These are phyloP conservation scores for Schizopygopsis malacanthus DNA, from an alignment of 2,797 vertebrate species.

Conservation along the genomic window DNA sequence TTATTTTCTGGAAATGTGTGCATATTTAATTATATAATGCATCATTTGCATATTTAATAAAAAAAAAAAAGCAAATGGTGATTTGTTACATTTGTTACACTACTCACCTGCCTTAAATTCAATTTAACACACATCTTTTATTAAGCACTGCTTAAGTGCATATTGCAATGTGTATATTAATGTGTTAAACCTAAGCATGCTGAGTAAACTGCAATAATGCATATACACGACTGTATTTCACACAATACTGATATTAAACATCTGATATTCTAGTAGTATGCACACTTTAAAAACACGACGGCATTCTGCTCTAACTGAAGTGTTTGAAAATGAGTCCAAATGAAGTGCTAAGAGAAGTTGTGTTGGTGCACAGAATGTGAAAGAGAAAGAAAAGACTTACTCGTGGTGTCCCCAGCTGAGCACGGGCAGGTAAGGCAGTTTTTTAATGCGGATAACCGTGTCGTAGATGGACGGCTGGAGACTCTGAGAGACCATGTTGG, in stretches of 20 bases:
- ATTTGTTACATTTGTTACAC: too few relatives aligned
- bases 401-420: constrained; percentile 95
- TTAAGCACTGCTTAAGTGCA: neutral
- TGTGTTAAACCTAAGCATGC: neutral
- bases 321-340: neutral
- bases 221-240: neutral
- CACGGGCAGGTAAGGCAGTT: constrained; percentile 94
- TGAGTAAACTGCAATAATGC: neutral
- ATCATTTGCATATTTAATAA: neutral
- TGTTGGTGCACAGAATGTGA: neutral
- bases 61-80: neutral
- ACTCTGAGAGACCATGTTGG: constrained; percentile 94
- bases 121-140: neutral
- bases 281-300: neutral
- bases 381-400: constrained; percentile 74
- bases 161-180: neutral
- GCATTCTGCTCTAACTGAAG: neutral
- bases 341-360: neutral
- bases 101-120: neutral
- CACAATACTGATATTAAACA: neutral
- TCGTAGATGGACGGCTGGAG: constrained; percentile 97
- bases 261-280: neutral
- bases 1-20: neutral
- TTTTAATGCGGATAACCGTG: constrained; percentile 98
- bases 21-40: neutral